Evolutionary conservation across 2,797 vertebrate species (phyloP).

Genomic region (Scarus forsteni): DNA sequence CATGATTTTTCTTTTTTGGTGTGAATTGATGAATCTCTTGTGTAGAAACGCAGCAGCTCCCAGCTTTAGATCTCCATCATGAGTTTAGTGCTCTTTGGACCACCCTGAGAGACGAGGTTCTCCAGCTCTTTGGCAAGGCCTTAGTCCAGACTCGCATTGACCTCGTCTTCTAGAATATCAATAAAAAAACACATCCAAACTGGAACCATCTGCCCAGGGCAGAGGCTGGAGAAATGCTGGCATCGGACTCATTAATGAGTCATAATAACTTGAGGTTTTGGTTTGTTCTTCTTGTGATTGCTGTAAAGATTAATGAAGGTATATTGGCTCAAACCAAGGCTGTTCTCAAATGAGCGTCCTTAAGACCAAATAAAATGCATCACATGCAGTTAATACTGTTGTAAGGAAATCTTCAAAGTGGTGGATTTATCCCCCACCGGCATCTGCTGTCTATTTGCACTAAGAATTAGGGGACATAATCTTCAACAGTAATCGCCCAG

Average conservation of each 20-base stretch:
- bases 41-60: conserved; percentile 30
- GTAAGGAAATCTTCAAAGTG: conserved; percentile 75
- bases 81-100: conserved; percentile 53
- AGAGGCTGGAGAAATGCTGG: conserved; percentile 30
- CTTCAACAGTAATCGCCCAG: conserved; percentile 75
- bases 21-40: conserved; percentile 15
- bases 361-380: conserved; percentile 59
- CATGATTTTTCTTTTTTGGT: background rate
- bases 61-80: conserved; percentile 38
- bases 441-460: conserved; percentile 68
- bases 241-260: conserved; percentile 57
- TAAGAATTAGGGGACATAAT: conserved; percentile 81
- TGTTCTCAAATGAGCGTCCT: conserved; percentile 36
- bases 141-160: conserved; percentile 57
- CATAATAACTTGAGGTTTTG: conserved; percentile 42
- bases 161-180: conserved; percentile 72
- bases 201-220: conserved; percentile 70
- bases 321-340: conserved; percentile 33
- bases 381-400: conserved; percentile 54
- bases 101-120: conserved; percentile 69
- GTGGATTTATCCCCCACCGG: conserved; percentile 65
- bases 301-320: conserved; percentile 54
- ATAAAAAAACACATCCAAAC: conserved; percentile 62
- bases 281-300: conserved; percentile 46
- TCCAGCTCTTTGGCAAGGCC: conserved; percentile 57